phyloP scores from a whole-genome alignment of 2,888 invertebrate genomes.

The Lutraria lutraria region DNA sequence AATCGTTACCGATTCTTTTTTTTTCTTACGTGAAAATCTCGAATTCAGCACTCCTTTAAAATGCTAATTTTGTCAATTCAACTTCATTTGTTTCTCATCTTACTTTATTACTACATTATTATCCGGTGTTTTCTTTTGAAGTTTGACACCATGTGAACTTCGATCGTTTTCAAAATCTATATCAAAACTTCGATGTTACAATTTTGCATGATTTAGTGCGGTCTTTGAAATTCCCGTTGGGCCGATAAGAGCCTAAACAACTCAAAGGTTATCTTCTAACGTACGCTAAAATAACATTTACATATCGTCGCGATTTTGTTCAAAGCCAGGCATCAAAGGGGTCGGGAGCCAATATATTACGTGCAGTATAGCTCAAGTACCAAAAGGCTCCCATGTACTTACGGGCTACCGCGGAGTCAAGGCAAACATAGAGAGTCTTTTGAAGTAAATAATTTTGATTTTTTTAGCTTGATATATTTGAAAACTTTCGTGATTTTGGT shows the following conservation, averaged over 20 bases:
- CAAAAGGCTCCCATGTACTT: constrained; percentile 21
- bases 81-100: constrained; percentile 43
- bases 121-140: constrained; percentile 37
- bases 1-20: neutral
- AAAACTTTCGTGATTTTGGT: constrained; percentile 7
- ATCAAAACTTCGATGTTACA: constrained; percentile 53
- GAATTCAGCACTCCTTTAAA: constrained; percentile 7
- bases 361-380: constrained; percentile 38
- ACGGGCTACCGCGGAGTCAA: constrained; percentile 44
- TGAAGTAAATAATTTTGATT: constrained; percentile 34
- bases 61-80: constrained; percentile 3
- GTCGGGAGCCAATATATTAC: constrained; percentile 63
- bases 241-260: constrained; percentile 58
- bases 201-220: constrained; percentile 54
- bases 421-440: constrained; percentile 29
- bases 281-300: constrained; percentile 72
- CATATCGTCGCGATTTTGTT: constrained; percentile 62
- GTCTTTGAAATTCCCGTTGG: constrained; percentile 49
- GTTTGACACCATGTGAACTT: constrained; percentile 22
- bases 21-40: neutral
- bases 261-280: constrained; percentile 57
- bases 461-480: constrained; percentile 14
- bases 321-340: constrained; percentile 64
- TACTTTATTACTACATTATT: constrained; percentile 46
- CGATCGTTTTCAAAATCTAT: constrained; percentile 49